phyloP scores from a whole-genome alignment of 2,113 vertebrate genomes.

The Nematolebias whitei region DNA sequence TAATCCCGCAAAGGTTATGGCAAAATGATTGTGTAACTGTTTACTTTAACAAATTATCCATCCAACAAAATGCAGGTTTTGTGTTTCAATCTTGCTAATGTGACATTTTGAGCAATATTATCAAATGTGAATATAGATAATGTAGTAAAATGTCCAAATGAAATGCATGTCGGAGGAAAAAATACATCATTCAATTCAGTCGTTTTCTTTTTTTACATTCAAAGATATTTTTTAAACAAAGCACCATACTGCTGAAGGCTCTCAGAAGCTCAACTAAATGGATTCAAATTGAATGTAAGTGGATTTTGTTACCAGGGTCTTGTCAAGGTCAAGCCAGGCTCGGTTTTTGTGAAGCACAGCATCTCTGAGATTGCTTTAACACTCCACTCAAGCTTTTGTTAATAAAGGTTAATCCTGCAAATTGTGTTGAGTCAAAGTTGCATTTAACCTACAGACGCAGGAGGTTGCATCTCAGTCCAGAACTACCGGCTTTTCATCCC shows the following conservation, averaged over 20 bases:
- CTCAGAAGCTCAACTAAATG: conserved; percentile 66
- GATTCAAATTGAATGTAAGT: conserved; percentile 65
- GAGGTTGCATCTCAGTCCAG: conserved; percentile 27
- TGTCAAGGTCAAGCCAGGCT: conserved; percentile 60
- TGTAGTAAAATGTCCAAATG: neutral
- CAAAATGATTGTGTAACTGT: neutral
- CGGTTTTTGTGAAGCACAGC: neutral
- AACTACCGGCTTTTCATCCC: conserved; percentile 38
- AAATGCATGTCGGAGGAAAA: neutral
- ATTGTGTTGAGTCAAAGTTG: conserved; percentile 59
- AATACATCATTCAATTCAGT: neutral
- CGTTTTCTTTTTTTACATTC: conserved; percentile 1
- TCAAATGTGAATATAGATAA: neutral
- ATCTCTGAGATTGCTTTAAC: neutral
- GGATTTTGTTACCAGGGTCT: conserved; percentile 60
- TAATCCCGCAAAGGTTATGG: neutral
- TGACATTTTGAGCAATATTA: neutral
- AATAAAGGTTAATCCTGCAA: conserved; percentile 64
- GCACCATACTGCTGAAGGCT: conserved; percentile 40
- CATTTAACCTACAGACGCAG: conserved; percentile 50
- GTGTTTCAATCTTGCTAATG: neutral
- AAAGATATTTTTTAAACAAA: conserved; percentile 46
- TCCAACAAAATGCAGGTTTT: neutral
- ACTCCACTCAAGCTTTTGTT: conserved; percentile 23
- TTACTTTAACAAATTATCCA: neutral